phyloP scores from a whole-genome alignment of 2,797 vertebrate species.

The Distichodus sexfasciatus region DNA sequence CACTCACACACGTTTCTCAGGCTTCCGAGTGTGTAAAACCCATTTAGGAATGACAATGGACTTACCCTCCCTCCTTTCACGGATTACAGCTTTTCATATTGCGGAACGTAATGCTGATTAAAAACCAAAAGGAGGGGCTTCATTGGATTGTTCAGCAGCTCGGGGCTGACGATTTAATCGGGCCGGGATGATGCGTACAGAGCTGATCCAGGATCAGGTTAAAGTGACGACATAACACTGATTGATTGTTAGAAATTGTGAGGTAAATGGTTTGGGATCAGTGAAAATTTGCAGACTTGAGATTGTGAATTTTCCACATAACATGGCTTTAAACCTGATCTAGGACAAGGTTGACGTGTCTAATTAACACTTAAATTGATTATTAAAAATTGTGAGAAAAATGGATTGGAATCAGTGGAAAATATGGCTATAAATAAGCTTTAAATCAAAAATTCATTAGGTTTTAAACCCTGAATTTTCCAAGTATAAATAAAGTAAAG shows the following conservation, averaged over 20 bases:
- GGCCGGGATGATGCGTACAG: not conserved
- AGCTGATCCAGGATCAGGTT: constrained; percentile 8
- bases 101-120: constrained; percentile 28
- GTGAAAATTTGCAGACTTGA: not conserved
- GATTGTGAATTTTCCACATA: too few relatives aligned
- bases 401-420: too few relatives aligned
- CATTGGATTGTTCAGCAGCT: constrained; percentile 30
- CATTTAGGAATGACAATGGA: constrained; percentile 50
- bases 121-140: constrained; percentile 38
- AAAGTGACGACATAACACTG: not conserved
- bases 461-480: too few relatives aligned
- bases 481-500: too few relatives aligned
- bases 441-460: too few relatives aligned
- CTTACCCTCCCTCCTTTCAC: constrained; percentile 10
- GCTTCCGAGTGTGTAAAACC: not conserved
- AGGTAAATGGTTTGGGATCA: not conserved
- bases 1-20: not conserved
- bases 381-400: too few relatives aligned
- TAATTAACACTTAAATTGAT: too few relatives aligned
- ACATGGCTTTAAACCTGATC: too few relatives aligned
- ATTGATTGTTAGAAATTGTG: not conserved
- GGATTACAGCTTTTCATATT: constrained; percentile 19
- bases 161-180: not conserved
- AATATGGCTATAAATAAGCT: too few relatives aligned
- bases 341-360: too few relatives aligned